Evolutionary conservation across 2,888 invertebrate species (phyloP).

Genomic region (Cheiracanthium punctorium): DNA sequence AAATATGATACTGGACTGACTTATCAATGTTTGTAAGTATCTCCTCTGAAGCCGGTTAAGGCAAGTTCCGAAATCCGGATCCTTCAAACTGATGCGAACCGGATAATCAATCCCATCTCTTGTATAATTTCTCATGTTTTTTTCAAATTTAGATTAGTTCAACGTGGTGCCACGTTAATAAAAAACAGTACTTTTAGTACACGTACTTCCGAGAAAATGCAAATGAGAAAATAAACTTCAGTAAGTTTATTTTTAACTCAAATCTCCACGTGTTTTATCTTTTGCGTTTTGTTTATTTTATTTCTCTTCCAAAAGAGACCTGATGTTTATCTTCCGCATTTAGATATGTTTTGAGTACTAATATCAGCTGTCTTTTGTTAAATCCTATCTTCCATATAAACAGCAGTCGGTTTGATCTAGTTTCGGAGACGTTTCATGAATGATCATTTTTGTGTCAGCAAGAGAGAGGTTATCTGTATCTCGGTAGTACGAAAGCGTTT

Average conservation of each 20-base stretch:
- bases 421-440: neutral
- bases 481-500: neutral
- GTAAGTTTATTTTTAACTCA: neutral
- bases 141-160: too few relatives aligned
- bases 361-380: constrained; percentile 2
- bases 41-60: too few relatives aligned
- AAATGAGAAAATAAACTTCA: too few relatives aligned
- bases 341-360: neutral
- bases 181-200: too few relatives aligned
- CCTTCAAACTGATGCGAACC: too few relatives aligned
- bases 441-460: neutral
- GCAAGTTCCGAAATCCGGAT: too few relatives aligned
- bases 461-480: neutral
- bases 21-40: too few relatives aligned
- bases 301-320: neutral
- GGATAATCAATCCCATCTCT: too few relatives aligned
- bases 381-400: neutral
- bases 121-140: too few relatives aligned
- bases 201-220: too few relatives aligned
- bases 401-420: constrained; percentile 2
- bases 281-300: neutral
- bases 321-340: constrained; percentile 8
- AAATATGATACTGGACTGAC: too few relatives aligned
- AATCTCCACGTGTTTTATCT: neutral
- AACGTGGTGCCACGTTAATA: too few relatives aligned